Conservation (phyloP, 2,888 invertebrate genomes). For the Lathronympha strigana region DNA sequence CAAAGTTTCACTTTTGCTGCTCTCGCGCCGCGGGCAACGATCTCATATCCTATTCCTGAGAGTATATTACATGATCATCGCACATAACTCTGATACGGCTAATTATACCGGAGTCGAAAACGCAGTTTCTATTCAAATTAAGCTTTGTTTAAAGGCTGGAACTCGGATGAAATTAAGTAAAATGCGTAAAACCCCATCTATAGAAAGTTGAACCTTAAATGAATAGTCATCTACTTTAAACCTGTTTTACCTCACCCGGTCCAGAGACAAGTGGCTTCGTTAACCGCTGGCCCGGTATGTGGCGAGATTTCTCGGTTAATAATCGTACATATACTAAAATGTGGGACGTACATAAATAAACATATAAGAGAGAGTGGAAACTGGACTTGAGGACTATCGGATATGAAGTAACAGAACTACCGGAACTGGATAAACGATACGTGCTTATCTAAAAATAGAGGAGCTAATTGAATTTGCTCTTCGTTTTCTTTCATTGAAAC, state of each 20-base stretch:
- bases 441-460: conserved; percentile 28
- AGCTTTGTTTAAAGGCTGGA: conserved; percentile 30
- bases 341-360: conserved; percentile 65
- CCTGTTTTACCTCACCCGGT: conserved; percentile 58
- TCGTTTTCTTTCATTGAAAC: conserved; percentile 31
- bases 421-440: conserved; percentile 42
- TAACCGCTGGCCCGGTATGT: conserved; percentile 50
- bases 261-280: conserved; percentile 52
- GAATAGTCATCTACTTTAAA: conserved; percentile 58
- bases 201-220: conserved; percentile 68
- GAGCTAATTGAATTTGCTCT: conserved; percentile 30
- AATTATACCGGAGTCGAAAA: conserved; percentile 17
- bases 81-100: conserved; percentile 21
- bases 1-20: conserved; percentile 42
- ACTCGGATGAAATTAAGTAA: conserved; percentile 32
- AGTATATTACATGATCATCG: conserved; percentile 38
- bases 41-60: conserved; percentile 36
- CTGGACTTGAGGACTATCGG: conserved; percentile 46
- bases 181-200: conserved; percentile 50
- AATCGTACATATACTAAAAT: conserved; percentile 60
- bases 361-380: conserved; percentile 59
- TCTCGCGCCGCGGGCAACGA: conserved; percentile 36
- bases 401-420: conserved; percentile 47
- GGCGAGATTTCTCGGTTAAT: conserved; percentile 59
- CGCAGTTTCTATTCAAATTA: conserved; percentile 38